These are phyloP conservation scores for Pantelozetes paolii DNA, from an alignment of 2,888 invertebrate genomes.

Conservation along the genomic window DNA sequence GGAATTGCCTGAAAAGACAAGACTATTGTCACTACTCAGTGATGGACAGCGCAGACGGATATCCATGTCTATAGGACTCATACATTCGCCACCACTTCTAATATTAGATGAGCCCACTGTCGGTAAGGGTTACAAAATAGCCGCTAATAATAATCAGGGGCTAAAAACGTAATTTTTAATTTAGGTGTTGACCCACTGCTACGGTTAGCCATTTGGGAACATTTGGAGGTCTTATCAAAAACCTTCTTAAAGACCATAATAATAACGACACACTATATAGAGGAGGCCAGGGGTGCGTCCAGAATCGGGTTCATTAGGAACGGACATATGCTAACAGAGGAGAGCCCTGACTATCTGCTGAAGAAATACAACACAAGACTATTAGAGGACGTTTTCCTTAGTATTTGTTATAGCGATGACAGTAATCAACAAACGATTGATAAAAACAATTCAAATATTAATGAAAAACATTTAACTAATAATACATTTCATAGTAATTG, in stretches of 20 bases:
- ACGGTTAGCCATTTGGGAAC: neutral
- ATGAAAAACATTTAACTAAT: neutral
- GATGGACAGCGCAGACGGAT: constrained; percentile 18
- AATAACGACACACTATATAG: constrained; percentile 27
- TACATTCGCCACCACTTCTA: constrained; percentile 13
- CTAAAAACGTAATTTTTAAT: too few species aligned
- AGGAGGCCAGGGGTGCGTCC: constrained; percentile 21
- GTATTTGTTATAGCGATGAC: neutral
- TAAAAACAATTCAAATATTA: neutral
- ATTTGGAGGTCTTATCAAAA: neutral
- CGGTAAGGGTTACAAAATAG: neutral
- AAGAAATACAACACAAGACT: neutral
- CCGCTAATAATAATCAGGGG: neutral
- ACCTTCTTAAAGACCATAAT: neutral
- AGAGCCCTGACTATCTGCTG: neutral
- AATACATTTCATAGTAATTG: neutral
- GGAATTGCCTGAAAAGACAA: neutral
- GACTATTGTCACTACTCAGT: neutral
- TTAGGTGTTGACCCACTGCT: constrained; percentile 5
- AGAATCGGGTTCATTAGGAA: neutral
- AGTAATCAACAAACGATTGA: neutral
- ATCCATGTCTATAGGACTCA: constrained; percentile 19
- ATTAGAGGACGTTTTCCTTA: constrained; percentile 2
- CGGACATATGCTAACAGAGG: constrained; percentile 20
- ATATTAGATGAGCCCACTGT: constrained; percentile 30